These are phyloP conservation scores for Euura lappo DNA, from an alignment of 1,140 invertebrate genomes.

Conservation along the genomic window DNA sequence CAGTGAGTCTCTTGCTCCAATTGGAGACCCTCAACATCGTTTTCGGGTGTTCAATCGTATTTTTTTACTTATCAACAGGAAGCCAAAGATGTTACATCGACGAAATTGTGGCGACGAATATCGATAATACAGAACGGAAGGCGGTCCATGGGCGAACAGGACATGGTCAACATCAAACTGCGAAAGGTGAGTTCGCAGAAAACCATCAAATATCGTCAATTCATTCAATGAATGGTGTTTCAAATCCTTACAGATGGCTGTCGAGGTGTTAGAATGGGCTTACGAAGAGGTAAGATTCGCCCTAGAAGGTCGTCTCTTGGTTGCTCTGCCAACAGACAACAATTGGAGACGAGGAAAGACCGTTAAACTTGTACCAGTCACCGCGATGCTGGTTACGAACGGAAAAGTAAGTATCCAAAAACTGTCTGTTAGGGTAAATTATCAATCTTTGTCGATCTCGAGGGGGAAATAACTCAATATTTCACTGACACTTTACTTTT, in stretches of 20 bases:
- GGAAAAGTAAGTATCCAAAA: constrained; percentile 70
- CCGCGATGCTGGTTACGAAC: constrained; percentile 86
- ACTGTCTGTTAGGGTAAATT: not conserved
- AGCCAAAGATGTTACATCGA: constrained; percentile 85
- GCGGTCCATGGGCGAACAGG: constrained; percentile 76
- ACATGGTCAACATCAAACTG: constrained; percentile 86
- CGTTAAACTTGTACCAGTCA: constrained; percentile 85
- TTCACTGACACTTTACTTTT: not conserved
- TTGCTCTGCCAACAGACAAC: constrained; percentile 86
- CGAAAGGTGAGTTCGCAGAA: constrained; percentile 67
- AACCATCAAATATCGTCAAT: not conserved
- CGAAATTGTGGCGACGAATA: constrained; percentile 88
- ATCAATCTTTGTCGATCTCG: constrained; percentile 2
- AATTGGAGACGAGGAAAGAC: constrained; percentile 88
- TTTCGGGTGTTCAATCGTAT: not conserved
- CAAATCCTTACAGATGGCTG: constrained; percentile 71
- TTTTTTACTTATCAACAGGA: constrained; percentile 57
- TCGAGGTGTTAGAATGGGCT: constrained; percentile 92
- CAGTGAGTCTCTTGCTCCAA: constrained; percentile 55
- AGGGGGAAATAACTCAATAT: not conserved
- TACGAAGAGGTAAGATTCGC: constrained; percentile 89
- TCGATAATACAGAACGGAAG: constrained; percentile 77
- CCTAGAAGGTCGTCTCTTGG: constrained; percentile 84
- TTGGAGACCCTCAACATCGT: no score
- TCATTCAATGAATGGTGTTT: not conserved